Percentiles rank a stretch among this genome's conserved stretches.
phyloP scores from a whole-genome alignment of 1,140 invertebrate genomes.

The Metaphire vulgaris region DNA sequence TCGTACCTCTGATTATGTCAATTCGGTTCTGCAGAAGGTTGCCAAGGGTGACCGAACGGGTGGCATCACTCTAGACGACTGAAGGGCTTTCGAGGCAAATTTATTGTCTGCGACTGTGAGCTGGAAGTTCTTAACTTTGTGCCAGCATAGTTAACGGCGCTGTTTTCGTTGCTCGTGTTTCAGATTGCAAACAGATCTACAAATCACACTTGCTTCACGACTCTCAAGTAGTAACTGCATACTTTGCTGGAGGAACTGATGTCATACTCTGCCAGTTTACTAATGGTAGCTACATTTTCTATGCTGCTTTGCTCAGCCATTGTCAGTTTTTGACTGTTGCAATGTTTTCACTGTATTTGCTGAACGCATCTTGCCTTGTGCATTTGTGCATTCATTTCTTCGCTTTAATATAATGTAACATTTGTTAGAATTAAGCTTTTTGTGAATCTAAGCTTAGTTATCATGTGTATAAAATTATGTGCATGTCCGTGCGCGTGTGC shows the following conservation, averaged over 20 bases:
- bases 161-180: neutral
- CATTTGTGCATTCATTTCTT: neutral
- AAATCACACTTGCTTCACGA: neutral
- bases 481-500: no score
- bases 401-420: neutral
- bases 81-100: neutral
- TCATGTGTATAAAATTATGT: neutral
- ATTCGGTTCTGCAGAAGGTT: constrained; percentile 69
- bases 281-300: no score
- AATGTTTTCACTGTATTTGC: neutral
- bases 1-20: constrained; percentile 76
- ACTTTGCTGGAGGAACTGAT: no score
- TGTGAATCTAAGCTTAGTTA: neutral
- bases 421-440: neutral
- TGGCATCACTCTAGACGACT: constrained; percentile 28
- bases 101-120: no score
- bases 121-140: no score
- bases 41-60: constrained; percentile 43
- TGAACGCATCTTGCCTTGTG: no score
- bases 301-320: neutral
- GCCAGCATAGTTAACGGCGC: neutral
- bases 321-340: neutral
- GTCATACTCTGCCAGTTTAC: no score
- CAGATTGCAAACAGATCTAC: neutral
- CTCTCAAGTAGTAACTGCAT: no score